Base-by-base conservation (phyloP, 2,797 vertebrate genomes). In the Antrozous pallidus region DNA sequence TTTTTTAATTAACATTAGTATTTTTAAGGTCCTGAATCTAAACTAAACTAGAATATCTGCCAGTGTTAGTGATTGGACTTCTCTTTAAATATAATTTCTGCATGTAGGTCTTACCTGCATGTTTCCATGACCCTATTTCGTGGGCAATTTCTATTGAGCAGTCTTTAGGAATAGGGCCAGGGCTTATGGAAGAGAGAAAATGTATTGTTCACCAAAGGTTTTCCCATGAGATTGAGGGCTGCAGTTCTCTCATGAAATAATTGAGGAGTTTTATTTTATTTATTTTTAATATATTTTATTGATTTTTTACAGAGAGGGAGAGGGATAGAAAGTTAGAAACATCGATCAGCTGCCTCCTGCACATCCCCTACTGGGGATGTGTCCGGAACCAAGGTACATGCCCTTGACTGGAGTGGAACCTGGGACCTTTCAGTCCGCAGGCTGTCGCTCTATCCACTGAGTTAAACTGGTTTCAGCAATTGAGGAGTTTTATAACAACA, bases 1-100 rank as follows among this genome's bases (percentile, higher is more conserved):
- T 82, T 82, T 82, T 82, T 89, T 61, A 90, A 58, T 69, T 95
- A 86, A 54, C n/a, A 51, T 91, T 73, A 77, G 18, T 71, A 84
- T 93, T 85, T 81, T 80, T 74, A 91, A 88, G 38, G 28, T 20
- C 11, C 33, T 75, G 24, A 93, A 75, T 84, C 45, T 85, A 47
- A 91, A 85, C 9, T 83, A 51, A 88, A 81, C 31, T 77, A 77
- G 38, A 88, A 58, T 56, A 77, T 67, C 38, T 75, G 28, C 22
- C 77, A 47, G 10, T 86, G 8, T 92, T 82, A 90, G 61, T 69
- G 78, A 40, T 31, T 74, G 33, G 38, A 56, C 11, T 51, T 22
- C 47, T 31, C 69, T 54, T 36, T 45, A 81, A 79, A 82, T 61
- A 65, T 56, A 51, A n/a, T 45, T 78, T 86, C 54, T 94, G 73